Evolutionary conservation across 2,113 vertebrate genomes (phyloP).

Genomic region (Pteropus alecto): DNA sequence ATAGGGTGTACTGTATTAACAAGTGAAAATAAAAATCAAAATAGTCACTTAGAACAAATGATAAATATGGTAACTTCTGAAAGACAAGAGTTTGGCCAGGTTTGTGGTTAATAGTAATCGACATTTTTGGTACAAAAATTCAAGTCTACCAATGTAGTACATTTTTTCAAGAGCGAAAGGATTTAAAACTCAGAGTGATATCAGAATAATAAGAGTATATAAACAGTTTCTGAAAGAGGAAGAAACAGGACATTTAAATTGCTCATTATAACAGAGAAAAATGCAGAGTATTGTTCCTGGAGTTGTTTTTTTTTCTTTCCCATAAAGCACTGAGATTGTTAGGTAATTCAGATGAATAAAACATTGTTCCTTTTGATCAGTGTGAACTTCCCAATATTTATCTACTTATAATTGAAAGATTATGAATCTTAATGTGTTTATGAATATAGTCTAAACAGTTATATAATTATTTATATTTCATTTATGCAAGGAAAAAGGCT

Average conservation of each 20-base stretch:
- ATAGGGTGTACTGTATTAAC: neutral
- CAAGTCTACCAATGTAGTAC: neutral
- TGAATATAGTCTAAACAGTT: neutral
- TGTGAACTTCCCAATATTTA: neutral
- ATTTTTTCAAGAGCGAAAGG: slow-evolving; percentile 23
- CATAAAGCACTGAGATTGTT: neutral
- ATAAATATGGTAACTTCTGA: neutral
- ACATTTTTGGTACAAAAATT: slow-evolving; percentile 25
- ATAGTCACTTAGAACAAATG: neutral
- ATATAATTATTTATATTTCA: neutral
- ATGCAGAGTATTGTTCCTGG: neutral
- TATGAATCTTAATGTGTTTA: neutral
- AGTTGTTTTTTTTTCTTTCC: neutral
- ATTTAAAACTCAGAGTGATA: neutral
- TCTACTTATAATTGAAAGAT: neutral
- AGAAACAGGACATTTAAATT: neutral
- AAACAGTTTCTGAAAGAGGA: neutral
- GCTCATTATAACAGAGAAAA: neutral
- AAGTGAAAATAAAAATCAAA: slow-evolving; percentile 41
- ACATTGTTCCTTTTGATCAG: neutral
- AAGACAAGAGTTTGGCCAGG: neutral
- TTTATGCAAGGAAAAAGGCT: neutral
- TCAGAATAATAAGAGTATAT: neutral
- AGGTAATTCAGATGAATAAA: neutral
- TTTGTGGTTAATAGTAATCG: slow-evolving; percentile 33